Evolutionary conservation across 2,797 vertebrate species (phyloP).

Genomic region (Peromyscus eremicus): DNA sequence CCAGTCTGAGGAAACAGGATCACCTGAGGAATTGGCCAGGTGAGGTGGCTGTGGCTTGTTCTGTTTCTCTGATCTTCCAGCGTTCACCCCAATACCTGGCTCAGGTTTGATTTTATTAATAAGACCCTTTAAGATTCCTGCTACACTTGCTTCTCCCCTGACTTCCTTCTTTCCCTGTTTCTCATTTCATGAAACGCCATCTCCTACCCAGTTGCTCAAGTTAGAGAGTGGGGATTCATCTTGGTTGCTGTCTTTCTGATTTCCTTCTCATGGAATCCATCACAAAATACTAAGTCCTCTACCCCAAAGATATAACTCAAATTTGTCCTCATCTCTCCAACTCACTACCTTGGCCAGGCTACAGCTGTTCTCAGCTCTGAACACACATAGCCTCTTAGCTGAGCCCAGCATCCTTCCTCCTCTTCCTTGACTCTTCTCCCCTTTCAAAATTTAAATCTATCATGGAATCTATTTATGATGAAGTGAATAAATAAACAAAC

Average conservation of each 20-base stretch:
- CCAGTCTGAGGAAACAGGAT: too few species aligned
- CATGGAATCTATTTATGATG: neutral
- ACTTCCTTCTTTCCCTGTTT: neutral
- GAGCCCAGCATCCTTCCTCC: neutral
- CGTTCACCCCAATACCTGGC: too few species aligned
- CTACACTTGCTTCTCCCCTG: too few species aligned
- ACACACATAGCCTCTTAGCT: neutral
- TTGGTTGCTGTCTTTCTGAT: neutral
- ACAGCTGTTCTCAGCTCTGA: neutral
- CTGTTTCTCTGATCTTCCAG: too few species aligned
- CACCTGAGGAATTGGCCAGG: too few species aligned
- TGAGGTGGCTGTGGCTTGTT: too few species aligned
- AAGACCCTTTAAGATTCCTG: too few species aligned
- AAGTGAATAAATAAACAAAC: neutral
- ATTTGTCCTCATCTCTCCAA: neutral
- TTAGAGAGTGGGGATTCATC: neutral
- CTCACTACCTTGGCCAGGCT: neutral
- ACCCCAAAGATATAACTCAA: neutral
- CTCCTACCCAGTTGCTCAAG: neutral
- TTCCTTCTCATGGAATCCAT: neutral
- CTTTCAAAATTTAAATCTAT: constrained; percentile 15
- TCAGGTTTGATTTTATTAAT: too few species aligned
- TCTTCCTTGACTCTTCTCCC: neutral
- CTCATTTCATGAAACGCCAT: neutral
- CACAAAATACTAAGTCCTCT: neutral